Percentiles rank a stretch among this genome's conserved stretches.
Conservation (phyloP, 2,888 invertebrate species). For the Drosophila macrothrix region DNA sequence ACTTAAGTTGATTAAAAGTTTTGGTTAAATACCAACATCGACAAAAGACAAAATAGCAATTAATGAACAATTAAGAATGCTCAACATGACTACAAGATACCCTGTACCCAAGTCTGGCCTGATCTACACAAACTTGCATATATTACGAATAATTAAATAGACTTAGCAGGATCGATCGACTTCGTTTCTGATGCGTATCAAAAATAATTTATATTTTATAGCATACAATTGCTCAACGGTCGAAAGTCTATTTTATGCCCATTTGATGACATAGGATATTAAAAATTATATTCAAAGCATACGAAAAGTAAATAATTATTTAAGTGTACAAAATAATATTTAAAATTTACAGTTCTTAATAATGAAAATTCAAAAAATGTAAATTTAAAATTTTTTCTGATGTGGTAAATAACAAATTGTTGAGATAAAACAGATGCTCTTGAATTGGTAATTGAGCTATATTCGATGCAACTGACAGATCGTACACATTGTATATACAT, state of each 20-base stretch:
- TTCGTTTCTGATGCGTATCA: not conserved
- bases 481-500: not conserved
- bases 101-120: constrained; percentile 6
- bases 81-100: not conserved
- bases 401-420: constrained; percentile 26
- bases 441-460: constrained; percentile 21
- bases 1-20: constrained; percentile 55
- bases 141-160: constrained; percentile 35
- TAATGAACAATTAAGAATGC: constrained; percentile 30
- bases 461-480: constrained; percentile 10
- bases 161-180: constrained; percentile 2
- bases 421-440: constrained; percentile 18
- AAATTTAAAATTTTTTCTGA: constrained; percentile 22
- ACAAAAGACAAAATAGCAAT: constrained; percentile 52
- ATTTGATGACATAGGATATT: constrained; percentile 10
- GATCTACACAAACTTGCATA: constrained; percentile 3
- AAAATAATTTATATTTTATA: constrained; percentile 9
- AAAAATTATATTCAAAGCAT: constrained; percentile 26
- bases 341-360: constrained; percentile 31
- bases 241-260: not conserved
- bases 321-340: constrained; percentile 12
- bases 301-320: constrained; percentile 30
- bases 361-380: constrained; percentile 48
- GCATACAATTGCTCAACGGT: constrained; percentile 7
- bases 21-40: constrained; percentile 54